Evolutionary conservation across 2,888 invertebrate genomes (phyloP).

Genomic region (Conus canariensis): DNA sequence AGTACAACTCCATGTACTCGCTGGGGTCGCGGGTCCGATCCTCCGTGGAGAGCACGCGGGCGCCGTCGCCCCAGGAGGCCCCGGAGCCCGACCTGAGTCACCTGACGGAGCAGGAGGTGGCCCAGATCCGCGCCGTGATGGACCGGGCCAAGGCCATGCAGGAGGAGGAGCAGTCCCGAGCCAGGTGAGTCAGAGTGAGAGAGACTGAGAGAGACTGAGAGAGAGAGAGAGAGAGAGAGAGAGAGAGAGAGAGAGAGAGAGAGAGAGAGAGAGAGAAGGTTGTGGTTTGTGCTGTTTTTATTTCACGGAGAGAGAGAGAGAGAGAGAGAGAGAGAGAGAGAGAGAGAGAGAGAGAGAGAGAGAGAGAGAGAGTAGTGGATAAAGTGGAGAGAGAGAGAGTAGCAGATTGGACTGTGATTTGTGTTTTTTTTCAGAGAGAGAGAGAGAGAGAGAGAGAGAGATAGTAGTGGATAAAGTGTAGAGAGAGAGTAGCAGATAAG

Average conservation of each 20-base stretch:
- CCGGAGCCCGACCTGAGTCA: slow-evolving; percentile 82
- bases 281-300: no score
- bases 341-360: no score
- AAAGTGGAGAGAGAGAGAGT: background rate
- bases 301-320: no score
- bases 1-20: slow-evolving; percentile 71
- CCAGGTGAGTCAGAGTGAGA: slow-evolving; percentile 63
- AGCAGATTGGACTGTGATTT: no score
- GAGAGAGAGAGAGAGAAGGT: no score
- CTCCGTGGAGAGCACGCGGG: slow-evolving; percentile 68
- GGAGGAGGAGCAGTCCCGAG: slow-evolving; percentile 70
- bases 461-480: no score
- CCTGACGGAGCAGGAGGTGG: slow-evolving; percentile 83
- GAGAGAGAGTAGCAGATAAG: background rate
- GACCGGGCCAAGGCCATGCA: slow-evolving; percentile 82
- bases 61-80: slow-evolving; percentile 73
- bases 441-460: background rate
- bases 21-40: slow-evolving; percentile 65
- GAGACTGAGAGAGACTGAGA: background rate
- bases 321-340: no score
- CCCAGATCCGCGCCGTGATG: slow-evolving; percentile 84
- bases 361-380: no score
- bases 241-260: no score
- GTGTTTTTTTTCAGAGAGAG: background rate
- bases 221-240: no score